These are phyloP conservation scores for Molothrus ater DNA, from an alignment of 2,797 vertebrate species.

Conservation along the genomic window DNA sequence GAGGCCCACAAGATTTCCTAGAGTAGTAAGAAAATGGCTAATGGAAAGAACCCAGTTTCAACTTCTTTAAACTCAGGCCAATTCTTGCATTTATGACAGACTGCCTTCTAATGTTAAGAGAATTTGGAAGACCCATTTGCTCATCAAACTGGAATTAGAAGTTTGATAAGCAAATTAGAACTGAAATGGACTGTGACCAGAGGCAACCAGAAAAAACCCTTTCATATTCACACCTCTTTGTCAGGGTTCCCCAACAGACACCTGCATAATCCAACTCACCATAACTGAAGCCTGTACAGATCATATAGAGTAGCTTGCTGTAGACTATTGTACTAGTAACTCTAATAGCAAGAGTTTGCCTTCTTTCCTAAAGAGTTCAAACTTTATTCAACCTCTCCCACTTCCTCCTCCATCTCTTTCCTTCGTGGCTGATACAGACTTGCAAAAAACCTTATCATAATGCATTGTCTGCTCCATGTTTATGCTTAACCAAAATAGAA, in stretches of 20 bases:
- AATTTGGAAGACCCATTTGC: not conserved
- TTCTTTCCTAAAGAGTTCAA: not conserved
- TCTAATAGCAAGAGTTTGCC: not conserved
- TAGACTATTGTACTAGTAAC: accelerated
- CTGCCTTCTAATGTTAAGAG: not conserved
- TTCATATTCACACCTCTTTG: not conserved
- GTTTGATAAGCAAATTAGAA: too few relatives aligned
- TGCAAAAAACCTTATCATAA: not conserved
- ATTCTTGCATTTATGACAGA: not conserved
- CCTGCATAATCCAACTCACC: not conserved
- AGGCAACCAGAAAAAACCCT: not conserved
- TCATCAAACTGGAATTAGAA: not conserved
- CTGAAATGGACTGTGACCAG: not conserved
- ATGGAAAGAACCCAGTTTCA: not conserved
- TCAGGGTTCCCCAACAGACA: not conserved
- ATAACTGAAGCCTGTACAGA: not conserved
- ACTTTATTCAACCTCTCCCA: not conserved
- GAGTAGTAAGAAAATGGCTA: not conserved
- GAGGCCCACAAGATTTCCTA: not conserved
- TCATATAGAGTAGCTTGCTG: not conserved
- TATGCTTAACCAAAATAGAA: not conserved
- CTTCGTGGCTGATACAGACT: not conserved
- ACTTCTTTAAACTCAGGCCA: not conserved
- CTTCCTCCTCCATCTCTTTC: not conserved
- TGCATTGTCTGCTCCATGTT: not conserved